Evolutionary conservation across 1,140 invertebrate genomes (phyloP), one percentile per base, ranked within the genome.

Genomic region (Aphis craccivora): DNA sequence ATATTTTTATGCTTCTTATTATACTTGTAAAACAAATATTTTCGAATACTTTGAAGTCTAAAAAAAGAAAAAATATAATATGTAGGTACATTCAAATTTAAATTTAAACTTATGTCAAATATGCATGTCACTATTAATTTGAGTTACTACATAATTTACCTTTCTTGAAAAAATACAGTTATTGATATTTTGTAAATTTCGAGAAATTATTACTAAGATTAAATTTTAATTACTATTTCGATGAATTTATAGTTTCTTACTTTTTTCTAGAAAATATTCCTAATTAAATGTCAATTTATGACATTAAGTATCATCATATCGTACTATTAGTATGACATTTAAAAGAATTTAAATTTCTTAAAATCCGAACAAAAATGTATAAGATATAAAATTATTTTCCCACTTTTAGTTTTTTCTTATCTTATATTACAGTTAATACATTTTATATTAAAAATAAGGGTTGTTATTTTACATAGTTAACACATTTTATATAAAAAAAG

Each of bases 21-120:
- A 60, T 90, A 90, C 53, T 90, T 90, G 18, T 40, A 90, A 60
- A 60, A 90, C 88, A 60, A 60, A 90, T 60, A 60, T 90, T 35
- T 53, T 20, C 22, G 53, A 88, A 88, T 88, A 51, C 45, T 51
- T 22, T 51, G 3, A 88, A 22, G n/a, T 35, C 60, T 8, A n/a
- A 67, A 67, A 60, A 60, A 76, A 76, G n/a, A 76, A n/a, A 76
- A 0, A 76, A 76, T 18, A 18, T 5, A 51, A 76, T 18, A 76
- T 51, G 18, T 18, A 18, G 60, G 30, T 76, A 18, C 30, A 14
- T 76, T 1, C 60, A n/a, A 40, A 40, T n/a, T n/a, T n/a, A 76
- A 30, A 67, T 30, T 30, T 67, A 67, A 30, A 76, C 30, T 0
- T 67, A 67, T 4, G 11, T 67, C 9, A 76, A 76, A n/a, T n/a